Evolutionary conservation across 2,888 invertebrate species (phyloP).

Genomic region (Drosophila mimetica): DNA sequence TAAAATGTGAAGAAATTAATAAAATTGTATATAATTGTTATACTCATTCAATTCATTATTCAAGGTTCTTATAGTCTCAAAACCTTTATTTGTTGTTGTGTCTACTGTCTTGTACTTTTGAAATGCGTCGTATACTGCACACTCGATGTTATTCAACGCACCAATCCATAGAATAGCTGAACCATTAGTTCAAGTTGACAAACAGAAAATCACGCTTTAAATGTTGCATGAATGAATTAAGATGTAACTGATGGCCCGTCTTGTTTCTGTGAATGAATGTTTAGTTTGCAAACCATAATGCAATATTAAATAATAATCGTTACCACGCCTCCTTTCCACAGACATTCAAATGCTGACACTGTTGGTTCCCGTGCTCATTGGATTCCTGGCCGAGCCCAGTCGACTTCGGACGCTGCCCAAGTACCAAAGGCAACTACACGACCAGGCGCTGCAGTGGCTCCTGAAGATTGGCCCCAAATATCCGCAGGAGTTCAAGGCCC

Average conservation of each 20-base stretch:
- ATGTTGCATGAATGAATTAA: constrained; percentile 63
- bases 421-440: constrained; percentile 91
- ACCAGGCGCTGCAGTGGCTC: constrained; percentile 94
- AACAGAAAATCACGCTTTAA: constrained; percentile 58
- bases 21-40: not conserved
- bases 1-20: not conserved
- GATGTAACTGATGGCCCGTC: not conserved
- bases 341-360: constrained; percentile 95
- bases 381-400: constrained; percentile 90
- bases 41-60: not conserved
- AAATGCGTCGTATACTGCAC: constrained; percentile 20
- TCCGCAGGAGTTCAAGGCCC: constrained; percentile 95
- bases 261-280: constrained; percentile 11
- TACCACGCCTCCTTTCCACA: constrained; percentile 81
- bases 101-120: constrained; percentile 4
- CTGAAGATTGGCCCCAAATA: constrained; percentile 96
- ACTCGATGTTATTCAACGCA: constrained; percentile 36
- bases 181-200: constrained; percentile 44
- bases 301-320: not conserved
- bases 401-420: constrained; percentile 87
- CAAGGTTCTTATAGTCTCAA: not conserved
- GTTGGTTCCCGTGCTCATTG: constrained; percentile 95
- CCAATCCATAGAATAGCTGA: constrained; percentile 23
- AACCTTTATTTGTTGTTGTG: not conserved
- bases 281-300: not conserved